These are phyloP conservation scores for Holothuria glaberrima DNA, from an alignment of 35 echinoderm and acorn worm species.

Conservation along the genomic window DNA sequence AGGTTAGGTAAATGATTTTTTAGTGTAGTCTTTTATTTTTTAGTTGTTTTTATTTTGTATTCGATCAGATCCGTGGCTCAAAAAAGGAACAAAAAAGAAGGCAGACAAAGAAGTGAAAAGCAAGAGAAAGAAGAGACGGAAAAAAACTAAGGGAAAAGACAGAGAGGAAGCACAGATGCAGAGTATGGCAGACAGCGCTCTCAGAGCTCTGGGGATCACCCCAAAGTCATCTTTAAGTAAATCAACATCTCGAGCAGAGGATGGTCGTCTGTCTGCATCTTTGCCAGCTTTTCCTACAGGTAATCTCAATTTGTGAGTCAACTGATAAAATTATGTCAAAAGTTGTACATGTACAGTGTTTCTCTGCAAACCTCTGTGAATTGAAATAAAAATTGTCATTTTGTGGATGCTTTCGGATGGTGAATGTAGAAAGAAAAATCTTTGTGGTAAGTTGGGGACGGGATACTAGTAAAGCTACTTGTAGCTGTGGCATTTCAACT, in stretches of 20 bases:
- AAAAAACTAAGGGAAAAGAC: neutral
- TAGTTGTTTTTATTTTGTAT: neutral
- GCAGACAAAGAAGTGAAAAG: slow-evolving; percentile 48
- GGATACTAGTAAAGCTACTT: no score
- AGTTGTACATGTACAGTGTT: no score
- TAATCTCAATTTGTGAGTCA: neutral
- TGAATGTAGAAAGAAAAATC: no score
- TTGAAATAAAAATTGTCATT: no score
- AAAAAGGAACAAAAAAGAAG: slow-evolving; percentile 68
- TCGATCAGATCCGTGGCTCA: slow-evolving; percentile 85
- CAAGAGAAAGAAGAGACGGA: slow-evolving; percentile 67
- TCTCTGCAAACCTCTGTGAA: no score
- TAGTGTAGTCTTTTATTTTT: neutral
- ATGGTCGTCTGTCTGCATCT: slow-evolving; percentile 61
- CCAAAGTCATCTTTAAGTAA: slow-evolving; percentile 46
- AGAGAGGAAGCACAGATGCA: slow-evolving; percentile 50
- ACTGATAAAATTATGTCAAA: no score
- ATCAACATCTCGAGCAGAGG: neutral
- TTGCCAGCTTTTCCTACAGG: slow-evolving; percentile 55
- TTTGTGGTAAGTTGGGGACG: no score
- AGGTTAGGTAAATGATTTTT: neutral
- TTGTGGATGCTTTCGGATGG: no score
- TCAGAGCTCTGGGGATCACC: slow-evolving; percentile 67
- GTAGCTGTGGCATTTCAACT: no score
- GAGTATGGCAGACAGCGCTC: slow-evolving; percentile 66